Percentiles rank a stretch among this genome's conserved stretches.
phyloP scores from a whole-genome alignment of 1,140 invertebrate species.

The Globodera ellingtonae region DNA sequence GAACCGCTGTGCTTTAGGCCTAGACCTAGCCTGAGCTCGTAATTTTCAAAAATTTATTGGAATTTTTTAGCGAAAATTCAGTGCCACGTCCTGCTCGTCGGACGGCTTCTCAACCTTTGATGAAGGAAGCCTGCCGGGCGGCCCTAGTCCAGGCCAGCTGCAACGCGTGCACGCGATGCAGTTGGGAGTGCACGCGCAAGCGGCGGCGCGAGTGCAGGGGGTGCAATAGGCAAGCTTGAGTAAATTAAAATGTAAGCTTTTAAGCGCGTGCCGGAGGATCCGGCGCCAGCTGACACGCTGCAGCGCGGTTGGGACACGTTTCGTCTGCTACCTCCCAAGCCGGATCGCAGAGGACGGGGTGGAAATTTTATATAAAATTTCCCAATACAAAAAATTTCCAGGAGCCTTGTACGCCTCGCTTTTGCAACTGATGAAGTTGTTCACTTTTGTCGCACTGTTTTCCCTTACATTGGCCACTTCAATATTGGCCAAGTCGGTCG shows the following conservation, averaged over 20 bases:
- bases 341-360: slow-evolving; percentile 13
- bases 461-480: slow-evolving; percentile 56
- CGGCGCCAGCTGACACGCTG: not conserved
- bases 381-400: slow-evolving; percentile 36
- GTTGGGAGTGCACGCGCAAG: not conserved
- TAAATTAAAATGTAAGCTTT: too few species aligned
- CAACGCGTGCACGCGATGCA: not conserved
- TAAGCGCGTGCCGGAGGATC: not conserved
- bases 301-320: slow-evolving; percentile 22
- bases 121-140: not conserved
- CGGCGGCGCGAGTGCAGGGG: not conserved
- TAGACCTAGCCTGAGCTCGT: not conserved
- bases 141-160: not conserved
- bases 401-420: slow-evolving; percentile 57
- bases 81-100: not conserved
- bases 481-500: slow-evolving; percentile 55
- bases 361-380: not conserved
- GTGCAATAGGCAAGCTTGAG: too few species aligned
- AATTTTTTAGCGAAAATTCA: not conserved
- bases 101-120: slow-evolving; percentile 9
- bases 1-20: not conserved
- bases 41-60: not conserved
- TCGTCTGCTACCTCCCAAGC: slow-evolving; percentile 9
- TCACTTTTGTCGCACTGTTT: slow-evolving; percentile 59
- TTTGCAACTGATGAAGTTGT: slow-evolving; percentile 60